Base-by-base conservation (phyloP, 2,888 invertebrate species). In the Chouioia cunea region DNA sequence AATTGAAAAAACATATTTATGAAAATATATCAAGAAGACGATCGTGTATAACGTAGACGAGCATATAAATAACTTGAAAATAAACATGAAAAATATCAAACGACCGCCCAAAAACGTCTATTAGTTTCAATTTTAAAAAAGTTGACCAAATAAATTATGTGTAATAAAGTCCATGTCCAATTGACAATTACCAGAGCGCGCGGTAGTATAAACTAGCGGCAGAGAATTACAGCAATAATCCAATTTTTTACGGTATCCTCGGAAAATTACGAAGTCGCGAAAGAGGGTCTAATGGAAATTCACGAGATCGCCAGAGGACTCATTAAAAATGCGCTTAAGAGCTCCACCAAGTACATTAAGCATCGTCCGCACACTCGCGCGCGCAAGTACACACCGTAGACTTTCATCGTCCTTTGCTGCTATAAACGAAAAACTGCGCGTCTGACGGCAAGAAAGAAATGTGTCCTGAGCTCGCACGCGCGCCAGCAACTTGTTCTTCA, bases 241-340 rank as follows among this genome's bases (percentile, higher is more conserved):
- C n/a, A 50, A 22, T 59, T 16, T 27, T 36, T 36, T 27, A 65
- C 47, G 27, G 36, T 10, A 36, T 6, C 36, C 59, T 43, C 10
- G 57, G 36, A 52, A 70, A 70, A 70, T 73, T 65, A 71, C 65
- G 71, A 71, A 68, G 68, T 69, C 48, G 23, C 23, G 43, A 15
- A n/a, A 12, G 15, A 53, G 53, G 20, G 6, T 6, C 6, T 65
- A 69, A 73, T 71, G 65, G 58, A 50, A 69, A 71, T 74, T 69
- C 71, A 74, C 65, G 69, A 18, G 71, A 68, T 60, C 63, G 44
- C 44, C 4, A 8, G 43, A 2, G 43, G 27, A 60, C 57, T 71
- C 70, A 47, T 71, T 71, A 73, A 71, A 73, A 71, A 71, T 71
- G 46, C 58, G 20, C 18, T 63, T 64, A 36, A 36, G 36, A 36